Conservation (phyloP, 2,113 vertebrate species). For the Hippocampus barbouri region DNA sequence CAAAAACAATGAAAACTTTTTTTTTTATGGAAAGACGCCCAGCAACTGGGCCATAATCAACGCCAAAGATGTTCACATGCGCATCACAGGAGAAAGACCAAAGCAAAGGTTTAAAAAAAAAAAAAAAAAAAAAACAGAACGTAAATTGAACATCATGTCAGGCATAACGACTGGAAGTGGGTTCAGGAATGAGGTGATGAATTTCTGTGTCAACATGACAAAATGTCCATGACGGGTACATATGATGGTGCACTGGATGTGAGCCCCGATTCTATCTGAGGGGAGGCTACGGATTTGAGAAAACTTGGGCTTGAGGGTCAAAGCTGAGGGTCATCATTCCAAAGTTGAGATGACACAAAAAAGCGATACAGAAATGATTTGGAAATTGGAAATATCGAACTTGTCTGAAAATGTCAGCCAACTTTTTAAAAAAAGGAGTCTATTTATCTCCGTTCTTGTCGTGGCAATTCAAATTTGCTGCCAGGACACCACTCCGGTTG, state of each 20-base stretch:
- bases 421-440: background rate
- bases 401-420: background rate
- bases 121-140: constrained; percentile 60
- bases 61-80: constrained; percentile 55
- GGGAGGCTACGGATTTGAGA: constrained; percentile 51
- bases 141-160: constrained; percentile 50
- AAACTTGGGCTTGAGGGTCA: constrained; percentile 55
- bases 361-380: background rate
- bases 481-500: constrained; percentile 2
- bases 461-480: background rate
- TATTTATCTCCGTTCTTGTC: background rate
- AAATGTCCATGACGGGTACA: constrained; percentile 63
- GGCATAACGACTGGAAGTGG: constrained; percentile 79
- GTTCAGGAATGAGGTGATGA: constrained; percentile 80
- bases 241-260: constrained; percentile 51
- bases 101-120: constrained; percentile 36
- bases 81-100: constrained; percentile 56
- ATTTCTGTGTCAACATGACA: constrained; percentile 93
- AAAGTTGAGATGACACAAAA: background rate
- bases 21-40: constrained; percentile 38
- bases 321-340: background rate
- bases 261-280: constrained; percentile 50
- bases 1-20: constrained; percentile 3
- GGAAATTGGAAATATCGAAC: background rate
- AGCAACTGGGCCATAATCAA: constrained; percentile 61